These are phyloP conservation scores for Dreissena rostriformis DNA, from an alignment of 1,140 invertebrate species.

Conservation along the genomic window DNA sequence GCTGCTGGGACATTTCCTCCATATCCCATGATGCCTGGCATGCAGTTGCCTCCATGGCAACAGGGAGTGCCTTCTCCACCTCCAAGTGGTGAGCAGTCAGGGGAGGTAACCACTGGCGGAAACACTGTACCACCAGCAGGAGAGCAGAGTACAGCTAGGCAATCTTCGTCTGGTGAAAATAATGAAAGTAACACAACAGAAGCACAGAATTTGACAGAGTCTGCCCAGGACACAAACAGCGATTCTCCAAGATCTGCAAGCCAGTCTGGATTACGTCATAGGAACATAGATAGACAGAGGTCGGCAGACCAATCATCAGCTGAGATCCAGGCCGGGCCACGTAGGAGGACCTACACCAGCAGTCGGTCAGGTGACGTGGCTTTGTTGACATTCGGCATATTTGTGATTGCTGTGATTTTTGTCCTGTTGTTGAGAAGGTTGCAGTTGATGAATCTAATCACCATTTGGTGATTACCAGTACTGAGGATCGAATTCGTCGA, in stretches of 20 bases:
- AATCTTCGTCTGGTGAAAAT: neutral
- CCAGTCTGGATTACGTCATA: conserved; percentile 12
- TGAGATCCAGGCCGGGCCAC: neutral
- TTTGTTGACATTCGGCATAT: conserved; percentile 18
- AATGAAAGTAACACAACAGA: neutral
- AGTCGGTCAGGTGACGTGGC: conserved; percentile 4
- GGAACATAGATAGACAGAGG: neutral
- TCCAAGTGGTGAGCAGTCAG: neutral
- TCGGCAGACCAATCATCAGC: neutral
- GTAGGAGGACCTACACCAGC: neutral
- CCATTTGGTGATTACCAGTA: neutral
- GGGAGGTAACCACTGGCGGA: neutral
- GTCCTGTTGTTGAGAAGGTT: conserved; percentile 34
- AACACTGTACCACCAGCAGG: neutral
- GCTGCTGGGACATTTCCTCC: neutral
- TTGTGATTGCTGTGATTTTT: conserved; percentile 28
- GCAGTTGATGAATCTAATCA: conserved; percentile 37
- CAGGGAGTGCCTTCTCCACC: conserved; percentile 13
- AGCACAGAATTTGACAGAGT: neutral
- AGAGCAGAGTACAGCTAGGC: neutral
- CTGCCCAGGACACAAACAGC: conserved; percentile 10
- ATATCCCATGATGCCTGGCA: conserved; percentile 30
- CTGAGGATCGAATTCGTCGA: too few relatives aligned
- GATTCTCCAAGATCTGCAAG: neutral
- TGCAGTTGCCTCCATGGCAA: conserved; percentile 37